Conservation (phyloP, 2,113 vertebrate genomes). For the Thunnus maccoyii region DNA sequence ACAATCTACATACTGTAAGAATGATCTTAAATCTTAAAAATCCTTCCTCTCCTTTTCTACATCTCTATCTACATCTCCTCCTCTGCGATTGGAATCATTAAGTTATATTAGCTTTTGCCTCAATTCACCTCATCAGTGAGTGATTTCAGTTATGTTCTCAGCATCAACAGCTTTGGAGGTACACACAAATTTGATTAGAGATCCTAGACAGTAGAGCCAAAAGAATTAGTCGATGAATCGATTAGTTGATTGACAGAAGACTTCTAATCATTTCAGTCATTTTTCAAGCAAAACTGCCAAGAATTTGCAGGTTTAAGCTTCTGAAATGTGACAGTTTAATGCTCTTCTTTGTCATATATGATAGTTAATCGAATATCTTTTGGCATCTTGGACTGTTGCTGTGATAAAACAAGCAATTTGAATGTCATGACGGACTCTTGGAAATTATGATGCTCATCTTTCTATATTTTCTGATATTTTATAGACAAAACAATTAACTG, state of each 20-base stretch:
- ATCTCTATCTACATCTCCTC: neutral
- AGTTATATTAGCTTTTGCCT: neutral
- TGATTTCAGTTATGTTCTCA: too few relatives aligned
- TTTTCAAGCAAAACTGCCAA: too few relatives aligned
- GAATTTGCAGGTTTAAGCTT: neutral
- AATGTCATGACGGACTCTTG: too few relatives aligned
- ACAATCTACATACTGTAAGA: neutral
- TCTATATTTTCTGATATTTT: neutral
- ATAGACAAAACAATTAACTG: neutral
- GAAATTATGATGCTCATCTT: neutral
- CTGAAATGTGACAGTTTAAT: too few relatives aligned
- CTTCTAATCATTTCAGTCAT: too few relatives aligned
- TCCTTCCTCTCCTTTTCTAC: neutral
- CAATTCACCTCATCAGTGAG: neutral
- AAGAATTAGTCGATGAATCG: neutral
- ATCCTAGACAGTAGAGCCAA: neutral
- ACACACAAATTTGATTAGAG: neutral
- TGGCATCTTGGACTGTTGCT: neutral
- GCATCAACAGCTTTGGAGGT: too few relatives aligned
- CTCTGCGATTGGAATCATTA: conserved; percentile 8
- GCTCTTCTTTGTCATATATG: neutral
- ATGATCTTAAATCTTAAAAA: conserved; percentile 6
- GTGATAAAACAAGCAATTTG: too few relatives aligned
- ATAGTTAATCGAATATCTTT: neutral
- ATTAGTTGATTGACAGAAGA: neutral